Base-by-base conservation (phyloP, 2,888 invertebrate species). In the Mamestra brassicae region DNA sequence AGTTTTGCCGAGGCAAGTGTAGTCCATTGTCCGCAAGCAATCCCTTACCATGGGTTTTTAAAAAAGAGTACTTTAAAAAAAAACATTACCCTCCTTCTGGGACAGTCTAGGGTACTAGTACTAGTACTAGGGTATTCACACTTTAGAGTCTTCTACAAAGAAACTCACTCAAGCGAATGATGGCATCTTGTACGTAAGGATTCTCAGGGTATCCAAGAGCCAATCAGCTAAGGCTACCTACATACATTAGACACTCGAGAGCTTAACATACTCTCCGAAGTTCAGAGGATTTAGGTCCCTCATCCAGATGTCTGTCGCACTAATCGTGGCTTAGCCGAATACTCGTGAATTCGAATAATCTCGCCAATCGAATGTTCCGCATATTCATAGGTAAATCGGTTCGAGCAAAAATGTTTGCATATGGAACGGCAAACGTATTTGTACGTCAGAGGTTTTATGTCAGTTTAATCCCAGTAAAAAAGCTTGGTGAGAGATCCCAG, bases 391-490 rank as follows among this genome's bases (percentile, higher is more conserved):
- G 77, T 81, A 82, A 81, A 80, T 81, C 70, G 66, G 67, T 82
- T 58, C 63, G 76, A 65, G 81, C 36, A 82, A 79, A 84, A 84
- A 74, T 76, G 69, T 76, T 85, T 84, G 81, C 72, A 66, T 78
- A 78, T 72, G 67, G 70, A 79, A 76, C 68, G 67, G 75, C 66
- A 71, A 86, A 74, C 64, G 73, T 81, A 84, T 86, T 86, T 86
- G 72, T 86, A 74, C 80, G 65, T 67, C 71, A 72, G 67, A 75
- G 74, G 78, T 70, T 86, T 83, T 78, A 63, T 83, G 74, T 54
- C 77, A 73, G 73, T 86, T 71, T 83, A 86, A 86, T 85, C 78
- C 67, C 60, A 71, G 81, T 74, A 84, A 86, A 85, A 85, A 85
- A 86, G 72, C 84, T 78, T 69, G 81, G 86, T 78, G 76, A 84